Conservation (phyloP, 2,797 vertebrate species). For the Philypnodon macrostomus region DNA sequence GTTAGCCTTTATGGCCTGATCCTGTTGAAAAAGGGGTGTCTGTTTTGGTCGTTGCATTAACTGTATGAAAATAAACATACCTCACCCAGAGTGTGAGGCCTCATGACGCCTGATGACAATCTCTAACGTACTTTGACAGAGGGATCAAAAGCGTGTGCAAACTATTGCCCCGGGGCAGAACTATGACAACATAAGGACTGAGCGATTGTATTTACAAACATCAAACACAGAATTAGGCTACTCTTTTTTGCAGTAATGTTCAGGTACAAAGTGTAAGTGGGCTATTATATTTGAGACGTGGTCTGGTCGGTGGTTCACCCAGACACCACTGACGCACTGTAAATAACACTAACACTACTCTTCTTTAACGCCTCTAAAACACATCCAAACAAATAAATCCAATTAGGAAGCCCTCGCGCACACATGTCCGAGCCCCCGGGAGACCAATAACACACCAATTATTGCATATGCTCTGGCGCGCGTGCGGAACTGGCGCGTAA, state of each 20-base stretch:
- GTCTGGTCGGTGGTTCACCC: conserved; percentile 12
- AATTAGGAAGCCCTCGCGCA: conserved; percentile 67
- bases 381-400: conserved; percentile 76
- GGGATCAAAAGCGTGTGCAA: conserved; percentile 9
- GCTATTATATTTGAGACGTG: conserved; percentile 12
- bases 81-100: not conserved
- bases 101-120: conserved; percentile 2
- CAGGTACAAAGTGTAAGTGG: conserved; percentile 9
- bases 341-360: conserved; percentile 41
- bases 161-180: conserved; percentile 3
- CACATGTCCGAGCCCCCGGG: conserved; percentile 67
- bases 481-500: conserved; percentile 62
- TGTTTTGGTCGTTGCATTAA: not conserved
- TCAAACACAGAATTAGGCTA: conserved; percentile 10
- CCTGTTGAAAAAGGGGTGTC: no score
- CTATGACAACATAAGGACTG: conserved; percentile 10
- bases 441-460: conserved; percentile 77
- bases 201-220: conserved; percentile 5
- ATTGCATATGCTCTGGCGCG: conserved; percentile 66
- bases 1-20: no score
- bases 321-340: conserved; percentile 25
- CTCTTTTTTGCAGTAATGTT: conserved; percentile 17
- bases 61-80: conserved; percentile 18
- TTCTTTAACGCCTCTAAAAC: conserved; percentile 62
- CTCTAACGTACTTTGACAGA: conserved; percentile 11